Base-by-base conservation (phyloP, 1,140 invertebrate genomes). In the Protaetia brevitarsis region DNA sequence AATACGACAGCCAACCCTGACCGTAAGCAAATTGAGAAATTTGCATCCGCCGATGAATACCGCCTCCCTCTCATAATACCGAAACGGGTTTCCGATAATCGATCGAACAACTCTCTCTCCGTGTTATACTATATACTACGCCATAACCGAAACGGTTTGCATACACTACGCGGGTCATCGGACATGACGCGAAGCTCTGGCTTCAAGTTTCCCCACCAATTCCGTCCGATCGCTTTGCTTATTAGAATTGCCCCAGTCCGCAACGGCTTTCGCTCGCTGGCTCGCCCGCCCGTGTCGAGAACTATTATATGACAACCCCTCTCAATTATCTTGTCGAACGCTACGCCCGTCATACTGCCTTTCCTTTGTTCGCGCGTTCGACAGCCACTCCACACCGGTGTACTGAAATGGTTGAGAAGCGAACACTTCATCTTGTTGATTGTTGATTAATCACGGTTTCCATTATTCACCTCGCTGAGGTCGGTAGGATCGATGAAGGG, bases 241-340 rank as follows among this genome's bases (percentile, higher is more conserved):
- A 21, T 23, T 51, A 51, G 3, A 13, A 11, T 11, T 13, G 16
- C 16, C 16, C 16, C 21, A 13, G 26, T 8, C 37, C 37, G 37
- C 7, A 2, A 45, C n/a, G 2, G 37, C 37, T 45, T 16, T 7
- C 13, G n/a, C 2, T 10, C 1, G 6, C 19, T 10, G 5, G 3
- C 7, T 51, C 8, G 16, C 19, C n/a, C 37, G 13, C 13, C 13
- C 6, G 11, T 23, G 19, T 6, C 13, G 16, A 8, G 4, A 23
- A 51, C 13, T 51, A 51, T 51, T 51, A 51, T 51, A 51, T 23
- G 41, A 51, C 41, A 51, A 51, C 41, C 26, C 41, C 41, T 51
- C 41, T 51, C 41, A 51, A 51, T 51, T 51, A 51, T 51, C 41
- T 23, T 51, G 41, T 51, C 41, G 41, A 51, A 51, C 41, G 13